Base-by-base conservation (phyloP, 2,113 vertebrate species). In the Nothoprocta pentlandii region DNA sequence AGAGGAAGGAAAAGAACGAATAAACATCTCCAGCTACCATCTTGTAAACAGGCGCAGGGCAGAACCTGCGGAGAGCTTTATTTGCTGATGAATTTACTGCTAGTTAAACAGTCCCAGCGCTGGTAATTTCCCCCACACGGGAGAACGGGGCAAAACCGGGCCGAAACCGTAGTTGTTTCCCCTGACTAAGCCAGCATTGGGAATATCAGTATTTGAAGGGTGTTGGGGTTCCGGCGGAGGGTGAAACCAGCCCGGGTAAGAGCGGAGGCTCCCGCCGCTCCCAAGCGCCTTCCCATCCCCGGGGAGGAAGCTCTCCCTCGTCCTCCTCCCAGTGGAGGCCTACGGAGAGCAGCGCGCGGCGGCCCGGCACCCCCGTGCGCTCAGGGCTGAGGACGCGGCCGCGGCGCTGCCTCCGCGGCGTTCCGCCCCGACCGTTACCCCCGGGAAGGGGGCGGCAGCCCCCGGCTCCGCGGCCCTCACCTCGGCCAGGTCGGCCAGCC, bases 401-500 rank as follows among this genome's bases (percentile, higher is more conserved):
- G 54, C 32, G 39, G 59, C 73, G 39, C 4, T 8, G 54, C 39
- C 69, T n/a, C 20, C 14, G 26, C 54, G 20, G 3, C 20, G 34
- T 11, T 9, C 73, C n/a, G n/a, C 36, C 41, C 70, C 13, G 26
- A 12, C 67, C 87, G 79, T 49, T 90, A 68, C 61, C 53, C 36
- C 69, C 5, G 61, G 30, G 51, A 26, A 53, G 30, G 14, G 36
- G 14, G 8, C n/a, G 39, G 69, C 41, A 53, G 44, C 3, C 84
- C 15, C 71, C 13, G 46, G 69, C 32, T 30, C 11, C 74, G 54
- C 11, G 7, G 12, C 74, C 47, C 98, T 98, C 96, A 99, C 99
- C 96, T 97, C 97, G 28, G 96, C 94, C 94, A 99, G 92, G 73
- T 99, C 99, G 7, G 98, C 97, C 95, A 99, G 97, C 73, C 99